A percentile compares a stretch with the other conserved stretches of the same genome.
Conservation (phyloP, 2,888 invertebrate genomes). For the Nebria brevicollis region DNA sequence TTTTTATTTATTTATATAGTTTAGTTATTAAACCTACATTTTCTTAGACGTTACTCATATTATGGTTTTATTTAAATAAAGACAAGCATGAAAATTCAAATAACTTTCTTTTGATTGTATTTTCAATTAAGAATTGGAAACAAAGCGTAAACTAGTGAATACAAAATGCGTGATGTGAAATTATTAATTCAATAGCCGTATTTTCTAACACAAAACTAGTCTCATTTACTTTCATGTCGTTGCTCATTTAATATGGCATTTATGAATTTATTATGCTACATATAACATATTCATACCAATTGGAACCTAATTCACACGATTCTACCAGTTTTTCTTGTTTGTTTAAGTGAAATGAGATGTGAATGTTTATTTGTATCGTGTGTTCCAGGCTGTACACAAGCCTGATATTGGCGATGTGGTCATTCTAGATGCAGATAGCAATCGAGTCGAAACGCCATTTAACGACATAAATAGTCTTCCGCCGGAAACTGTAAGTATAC, state of each 20-base stretch:
- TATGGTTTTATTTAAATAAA: no score
- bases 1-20: neutral
- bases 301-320: conserved; percentile 30
- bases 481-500: conserved; percentile 79
- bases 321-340: neutral
- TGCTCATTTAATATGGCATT: conserved; percentile 16
- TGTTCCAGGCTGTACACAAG: conserved; percentile 75
- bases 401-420: conserved; percentile 95
- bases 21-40: neutral
- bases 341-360: neutral
- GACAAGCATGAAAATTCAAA: neutral
- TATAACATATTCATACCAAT: conserved; percentile 19
- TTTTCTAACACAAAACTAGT: conserved; percentile 19
- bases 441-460: conserved; percentile 86
- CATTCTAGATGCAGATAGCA: conserved; percentile 91
- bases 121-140: neutral
- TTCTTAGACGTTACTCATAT: no score
- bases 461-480: conserved; percentile 92
- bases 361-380: conserved; percentile 28
- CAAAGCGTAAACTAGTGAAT: neutral
- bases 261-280: conserved; percentile 19
- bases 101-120: neutral
- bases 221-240: conserved; percentile 19
- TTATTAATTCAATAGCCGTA: neutral
- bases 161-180: neutral